Percentiles rank a stretch among this genome's conserved stretches.
Conservation (phyloP, 1,140 invertebrate genomes). For the Macrobrachium nipponense region DNA sequence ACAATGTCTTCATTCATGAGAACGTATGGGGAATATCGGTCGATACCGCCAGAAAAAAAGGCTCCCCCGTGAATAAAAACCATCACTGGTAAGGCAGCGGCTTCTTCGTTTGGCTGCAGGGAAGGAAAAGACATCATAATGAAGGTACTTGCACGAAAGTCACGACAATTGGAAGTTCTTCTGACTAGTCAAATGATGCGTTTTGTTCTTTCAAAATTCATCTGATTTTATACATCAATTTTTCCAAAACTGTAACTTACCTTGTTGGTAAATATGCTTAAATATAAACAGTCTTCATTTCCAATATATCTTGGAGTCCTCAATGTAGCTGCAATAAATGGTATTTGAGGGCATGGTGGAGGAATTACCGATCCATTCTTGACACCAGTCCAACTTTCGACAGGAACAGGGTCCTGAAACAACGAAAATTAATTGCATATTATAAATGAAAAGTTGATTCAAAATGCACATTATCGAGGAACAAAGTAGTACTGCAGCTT, state of each 20-base stretch:
- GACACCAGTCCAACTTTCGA: background rate
- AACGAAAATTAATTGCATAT: too few relatives aligned
- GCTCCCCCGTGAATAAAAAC: constrained; percentile 71
- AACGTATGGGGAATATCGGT: constrained; percentile 65
- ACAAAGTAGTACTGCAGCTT: too few relatives aligned
- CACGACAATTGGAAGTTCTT: too few relatives aligned
- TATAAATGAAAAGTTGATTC: too few relatives aligned
- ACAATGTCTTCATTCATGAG: constrained; percentile 70
- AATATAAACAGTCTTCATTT: constrained; percentile 4
- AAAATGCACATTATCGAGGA: too few relatives aligned
- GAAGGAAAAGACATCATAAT: too few relatives aligned
- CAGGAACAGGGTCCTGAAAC: constrained; percentile 3
- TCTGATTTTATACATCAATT: too few relatives aligned
- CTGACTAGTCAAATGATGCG: background rate
- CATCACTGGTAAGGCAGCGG: constrained; percentile 67
- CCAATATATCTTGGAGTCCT: background rate
- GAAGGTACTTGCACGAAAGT: too few relatives aligned
- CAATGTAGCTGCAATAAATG: background rate
- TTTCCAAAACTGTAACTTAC: background rate
- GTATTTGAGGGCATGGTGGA: background rate
- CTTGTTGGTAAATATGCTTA: background rate
- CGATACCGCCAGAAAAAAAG: constrained; percentile 68
- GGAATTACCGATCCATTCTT: constrained; percentile 15
- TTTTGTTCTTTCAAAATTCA: background rate
- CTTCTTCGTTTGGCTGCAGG: too few relatives aligned